Percentiles rank a stretch among this genome's conserved stretches.
These are phyloP conservation scores for Catharus ustulatus DNA, from an alignment of 2,797 vertebrate genomes.

Conservation along the genomic window DNA sequence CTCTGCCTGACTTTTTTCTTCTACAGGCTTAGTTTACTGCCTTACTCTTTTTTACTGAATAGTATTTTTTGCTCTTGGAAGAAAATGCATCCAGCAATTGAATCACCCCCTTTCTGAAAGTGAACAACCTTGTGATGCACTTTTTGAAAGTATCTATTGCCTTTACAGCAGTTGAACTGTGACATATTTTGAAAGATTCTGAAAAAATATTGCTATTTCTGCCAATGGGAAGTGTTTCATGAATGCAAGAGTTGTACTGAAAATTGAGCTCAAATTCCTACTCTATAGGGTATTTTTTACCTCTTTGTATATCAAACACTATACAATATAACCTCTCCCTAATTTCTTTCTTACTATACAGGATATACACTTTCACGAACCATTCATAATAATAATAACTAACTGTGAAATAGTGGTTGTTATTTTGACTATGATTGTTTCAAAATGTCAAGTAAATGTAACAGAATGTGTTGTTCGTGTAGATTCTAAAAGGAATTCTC, in stretches of 20 bases:
- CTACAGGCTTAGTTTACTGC: neutral
- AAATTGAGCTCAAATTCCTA: neutral
- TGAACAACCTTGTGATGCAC: neutral
- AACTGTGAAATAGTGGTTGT: neutral
- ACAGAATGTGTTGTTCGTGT: neutral
- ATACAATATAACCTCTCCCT: neutral
- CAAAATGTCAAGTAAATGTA: neutral
- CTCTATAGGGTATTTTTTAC: neutral
- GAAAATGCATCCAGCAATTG: neutral
- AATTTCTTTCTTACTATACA: neutral
- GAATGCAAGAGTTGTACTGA: neutral
- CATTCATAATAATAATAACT: neutral
- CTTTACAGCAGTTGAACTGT: neutral
- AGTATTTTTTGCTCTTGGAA: neutral
- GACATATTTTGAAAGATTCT: constrained; percentile 21
- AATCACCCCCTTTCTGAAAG: neutral
- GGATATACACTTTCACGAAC: neutral
- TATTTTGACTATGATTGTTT: constrained; percentile 9
- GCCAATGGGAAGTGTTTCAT: neutral
- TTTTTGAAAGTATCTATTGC: neutral
- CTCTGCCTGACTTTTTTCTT: neutral
- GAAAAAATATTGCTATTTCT: constrained; percentile 31
- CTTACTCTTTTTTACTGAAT: neutral
- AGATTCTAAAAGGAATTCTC: neutral
- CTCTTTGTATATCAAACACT: neutral